Evolutionary conservation across 2,113 vertebrate genomes (phyloP).

Genomic region (Cyprinodon tularosa): DNA sequence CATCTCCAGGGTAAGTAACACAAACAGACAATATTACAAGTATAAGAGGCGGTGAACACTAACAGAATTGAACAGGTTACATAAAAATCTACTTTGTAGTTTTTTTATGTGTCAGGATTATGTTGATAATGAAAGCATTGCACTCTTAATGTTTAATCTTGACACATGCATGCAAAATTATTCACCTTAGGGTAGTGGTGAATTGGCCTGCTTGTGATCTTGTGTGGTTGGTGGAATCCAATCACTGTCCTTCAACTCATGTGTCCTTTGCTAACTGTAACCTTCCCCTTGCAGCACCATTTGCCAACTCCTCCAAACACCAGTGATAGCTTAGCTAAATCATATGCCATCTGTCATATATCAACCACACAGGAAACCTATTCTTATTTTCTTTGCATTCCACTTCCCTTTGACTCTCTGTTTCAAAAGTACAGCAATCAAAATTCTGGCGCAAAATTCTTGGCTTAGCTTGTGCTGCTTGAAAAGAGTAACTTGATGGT

Average conservation of each 20-base stretch:
- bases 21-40: constrained; percentile 5
- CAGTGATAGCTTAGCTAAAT: constrained; percentile 29
- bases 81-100: not conserved
- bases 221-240: constrained; percentile 11
- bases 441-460: constrained; percentile 34
- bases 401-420: constrained; percentile 36
- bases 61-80: not conserved
- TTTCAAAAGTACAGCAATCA: constrained; percentile 34
- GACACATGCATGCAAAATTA: constrained; percentile 5
- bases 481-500: constrained; percentile 56
- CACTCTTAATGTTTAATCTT: not conserved
- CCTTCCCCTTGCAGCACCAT: constrained; percentile 1
- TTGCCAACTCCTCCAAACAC: constrained; percentile 12
- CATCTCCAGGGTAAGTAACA: constrained; percentile 90
- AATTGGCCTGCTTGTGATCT: constrained; percentile 5
- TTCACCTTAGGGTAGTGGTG: constrained; percentile 17
- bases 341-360: constrained; percentile 53
- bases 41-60: not conserved
- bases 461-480: constrained; percentile 30
- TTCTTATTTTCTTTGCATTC: constrained; percentile 22
- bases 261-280: constrained; percentile 16
- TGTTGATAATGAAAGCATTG: not conserved
- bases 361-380: constrained; percentile 45
- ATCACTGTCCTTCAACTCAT: constrained; percentile 8
- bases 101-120: not conserved